Evolutionary conservation across 2,113 vertebrate genomes (phyloP), one percentile per base, ranked within the genome.

Genomic region (Mirza zaza): DNA sequence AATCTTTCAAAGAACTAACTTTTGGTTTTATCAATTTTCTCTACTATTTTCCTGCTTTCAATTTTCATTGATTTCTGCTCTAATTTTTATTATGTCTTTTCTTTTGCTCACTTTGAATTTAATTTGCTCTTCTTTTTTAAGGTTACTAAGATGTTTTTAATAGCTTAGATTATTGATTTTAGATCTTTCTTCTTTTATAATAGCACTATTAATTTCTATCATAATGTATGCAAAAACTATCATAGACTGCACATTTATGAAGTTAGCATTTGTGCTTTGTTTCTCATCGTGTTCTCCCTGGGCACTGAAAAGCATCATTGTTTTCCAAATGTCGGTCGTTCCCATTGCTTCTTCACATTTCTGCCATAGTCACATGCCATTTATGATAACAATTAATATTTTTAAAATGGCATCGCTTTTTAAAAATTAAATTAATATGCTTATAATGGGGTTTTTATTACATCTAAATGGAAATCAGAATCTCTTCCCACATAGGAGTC

Each of bases 381-480:
- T 89, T 90, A 73, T 61, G 20, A 70, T 83, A 36, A 45, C 59
- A 87, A 59, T 90, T 65, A 67, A 67, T 75, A 29, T 42, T 65
- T 63, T 42, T 59, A 50, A 65, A 21, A 36, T 17, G 70, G 27
- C 7, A 86, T 48, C 8, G 25, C 23, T 76, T 91, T 92, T 91
- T 39, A 86, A 86, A 90, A 89, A 68, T 75, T 61, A 95, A 96
- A 84, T 21, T 57, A 84, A 73, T 25, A 63, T 67, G 39, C 14
- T 63, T 68, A 80, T 23, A 83, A 61, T 52, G 34, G 23, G 48
- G 61, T 65, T 39, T 92, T 85, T 39, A 45, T 52, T 85, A 50
- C 14, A 77, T 80, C 25, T 68, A 67, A 80, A 6, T 70, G 39
- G 63, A 91, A 87, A 57, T n/a, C 39, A 65, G 39, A 84, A 57